These are phyloP conservation scores for Shinisaurus crocodilurus DNA, from an alignment of 2,113 vertebrate genomes.

Conservation along the genomic window DNA sequence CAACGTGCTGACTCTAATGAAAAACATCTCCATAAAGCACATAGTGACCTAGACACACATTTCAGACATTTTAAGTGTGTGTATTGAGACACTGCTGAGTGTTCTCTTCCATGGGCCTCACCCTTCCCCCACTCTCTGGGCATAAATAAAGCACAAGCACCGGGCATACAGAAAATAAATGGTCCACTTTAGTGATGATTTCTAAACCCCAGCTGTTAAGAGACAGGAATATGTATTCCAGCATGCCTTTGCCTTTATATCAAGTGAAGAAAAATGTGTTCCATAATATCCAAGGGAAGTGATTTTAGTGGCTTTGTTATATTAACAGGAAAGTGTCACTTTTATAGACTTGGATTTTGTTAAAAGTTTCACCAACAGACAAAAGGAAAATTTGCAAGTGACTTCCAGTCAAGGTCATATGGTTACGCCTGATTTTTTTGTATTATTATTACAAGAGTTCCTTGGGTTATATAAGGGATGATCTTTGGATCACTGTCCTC, in stretches of 20 bases:
- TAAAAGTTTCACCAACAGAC: background rate
- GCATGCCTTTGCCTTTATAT: background rate
- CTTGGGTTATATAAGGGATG: background rate
- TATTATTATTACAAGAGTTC: background rate
- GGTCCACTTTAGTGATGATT: rapidly evolving
- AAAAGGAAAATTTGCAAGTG: background rate
- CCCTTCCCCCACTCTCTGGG: background rate
- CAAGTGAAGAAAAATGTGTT: background rate
- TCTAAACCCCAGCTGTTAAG: constrained; percentile 20
- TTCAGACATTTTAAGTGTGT: background rate
- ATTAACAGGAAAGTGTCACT: background rate
- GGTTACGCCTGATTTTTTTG: background rate
- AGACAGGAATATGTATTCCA: background rate
- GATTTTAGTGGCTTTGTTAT: background rate
- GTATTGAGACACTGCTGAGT: constrained; percentile 23
- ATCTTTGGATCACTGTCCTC: background rate
- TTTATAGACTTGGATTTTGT: constrained; percentile 14
- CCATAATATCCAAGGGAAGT: background rate
- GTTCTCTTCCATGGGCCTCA: background rate
- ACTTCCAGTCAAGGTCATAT: background rate
- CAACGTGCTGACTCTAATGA: constrained; percentile 21
- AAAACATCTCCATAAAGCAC: constrained; percentile 33
- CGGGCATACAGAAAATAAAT: background rate
- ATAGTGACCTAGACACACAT: background rate
- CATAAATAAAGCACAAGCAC: background rate